phyloP scores from a whole-genome alignment of 2,888 invertebrate species.

The Blera fallax region DNA sequence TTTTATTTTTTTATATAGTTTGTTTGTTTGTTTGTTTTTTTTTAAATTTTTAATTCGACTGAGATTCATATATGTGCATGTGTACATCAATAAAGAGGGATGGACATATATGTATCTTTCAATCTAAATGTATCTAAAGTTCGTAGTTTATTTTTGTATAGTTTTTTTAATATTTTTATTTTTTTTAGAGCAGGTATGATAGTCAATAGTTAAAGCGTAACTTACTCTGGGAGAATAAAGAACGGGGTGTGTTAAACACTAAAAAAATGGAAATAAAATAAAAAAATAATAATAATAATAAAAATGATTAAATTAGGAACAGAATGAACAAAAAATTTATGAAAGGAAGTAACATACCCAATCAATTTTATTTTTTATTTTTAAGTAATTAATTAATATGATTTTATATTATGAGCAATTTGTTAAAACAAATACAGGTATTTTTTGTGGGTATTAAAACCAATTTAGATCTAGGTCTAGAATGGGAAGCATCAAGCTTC shows the following conservation, averaged over 20 bases:
- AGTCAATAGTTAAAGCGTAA: conserved; percentile 58
- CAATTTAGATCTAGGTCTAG: background rate
- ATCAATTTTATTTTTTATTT: conserved; percentile 43
- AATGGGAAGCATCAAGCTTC: background rate
- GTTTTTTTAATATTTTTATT: conserved; percentile 20
- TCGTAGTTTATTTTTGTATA: conserved; percentile 21
- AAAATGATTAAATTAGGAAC: conserved; percentile 66
- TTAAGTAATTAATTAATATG: conserved; percentile 18
- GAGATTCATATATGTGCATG: conserved; percentile 17
- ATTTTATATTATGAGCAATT: background rate
- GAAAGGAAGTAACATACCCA: conserved; percentile 73
- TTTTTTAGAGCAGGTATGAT: conserved; percentile 43
- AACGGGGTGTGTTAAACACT: conserved; percentile 67
- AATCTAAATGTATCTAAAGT: conserved; percentile 10
- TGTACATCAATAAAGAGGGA: background rate
- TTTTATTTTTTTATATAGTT: too few relatives aligned
- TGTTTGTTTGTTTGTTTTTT: background rate
- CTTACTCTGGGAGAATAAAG: conserved; percentile 72
- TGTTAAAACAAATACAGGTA: background rate
- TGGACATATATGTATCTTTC: conserved; percentile 17
- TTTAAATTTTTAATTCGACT: conserved; percentile 7
- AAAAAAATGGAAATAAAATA: conserved; percentile 69
- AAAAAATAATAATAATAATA: conserved; percentile 65
- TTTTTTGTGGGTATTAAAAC: background rate
- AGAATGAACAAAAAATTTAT: conserved; percentile 72